Percentiles rank a stretch among this genome's conserved stretches.
Evolutionary conservation across 2,113 vertebrate species (phyloP).

Genomic region (Cinclus mexicanus): DNA sequence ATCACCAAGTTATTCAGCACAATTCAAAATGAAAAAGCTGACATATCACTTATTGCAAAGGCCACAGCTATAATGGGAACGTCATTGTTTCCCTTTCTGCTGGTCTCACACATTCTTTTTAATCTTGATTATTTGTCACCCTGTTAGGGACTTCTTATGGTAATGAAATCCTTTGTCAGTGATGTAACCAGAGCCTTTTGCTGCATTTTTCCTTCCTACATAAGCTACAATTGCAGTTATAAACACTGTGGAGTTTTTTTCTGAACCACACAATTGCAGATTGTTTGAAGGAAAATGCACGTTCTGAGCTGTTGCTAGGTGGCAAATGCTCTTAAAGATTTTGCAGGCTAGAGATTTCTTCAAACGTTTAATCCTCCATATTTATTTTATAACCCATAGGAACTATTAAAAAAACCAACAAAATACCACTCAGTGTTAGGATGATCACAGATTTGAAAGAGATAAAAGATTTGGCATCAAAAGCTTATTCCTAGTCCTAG

Average conservation of each 20-base stretch:
- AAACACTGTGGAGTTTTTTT: slow-evolving; percentile 54
- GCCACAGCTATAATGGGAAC: slow-evolving; percentile 58
- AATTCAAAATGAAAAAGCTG: slow-evolving; percentile 65
- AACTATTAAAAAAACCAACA: background rate
- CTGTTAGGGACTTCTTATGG: slow-evolving; percentile 55
- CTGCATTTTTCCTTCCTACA: slow-evolving; percentile 55
- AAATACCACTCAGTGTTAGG: background rate
- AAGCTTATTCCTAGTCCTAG: background rate
- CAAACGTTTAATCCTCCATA: slow-evolving; percentile 25
- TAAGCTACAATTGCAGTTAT: slow-evolving; percentile 33
- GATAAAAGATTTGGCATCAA: background rate
- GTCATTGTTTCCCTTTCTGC: slow-evolving; percentile 65
- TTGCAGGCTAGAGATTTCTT: slow-evolving; percentile 44
- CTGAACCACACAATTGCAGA: slow-evolving; percentile 63
- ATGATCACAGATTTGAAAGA: background rate
- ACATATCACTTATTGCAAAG: slow-evolving; percentile 64
- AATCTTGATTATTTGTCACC: slow-evolving; percentile 63
- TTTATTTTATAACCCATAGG: slow-evolving; percentile 25
- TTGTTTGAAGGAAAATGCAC: slow-evolving; percentile 48
- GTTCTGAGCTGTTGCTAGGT: slow-evolving; percentile 65
- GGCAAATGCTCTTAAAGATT: slow-evolving; percentile 68
- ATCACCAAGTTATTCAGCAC: slow-evolving; percentile 64
- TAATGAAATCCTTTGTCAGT: slow-evolving; percentile 61
- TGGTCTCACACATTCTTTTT: slow-evolving; percentile 69
- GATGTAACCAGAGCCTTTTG: slow-evolving; percentile 35